A percentile compares a stretch with the other conserved stretches of the same genome.
phyloP scores from a whole-genome alignment of 2,113 vertebrate species.

The Macrotis lagotis region DNA sequence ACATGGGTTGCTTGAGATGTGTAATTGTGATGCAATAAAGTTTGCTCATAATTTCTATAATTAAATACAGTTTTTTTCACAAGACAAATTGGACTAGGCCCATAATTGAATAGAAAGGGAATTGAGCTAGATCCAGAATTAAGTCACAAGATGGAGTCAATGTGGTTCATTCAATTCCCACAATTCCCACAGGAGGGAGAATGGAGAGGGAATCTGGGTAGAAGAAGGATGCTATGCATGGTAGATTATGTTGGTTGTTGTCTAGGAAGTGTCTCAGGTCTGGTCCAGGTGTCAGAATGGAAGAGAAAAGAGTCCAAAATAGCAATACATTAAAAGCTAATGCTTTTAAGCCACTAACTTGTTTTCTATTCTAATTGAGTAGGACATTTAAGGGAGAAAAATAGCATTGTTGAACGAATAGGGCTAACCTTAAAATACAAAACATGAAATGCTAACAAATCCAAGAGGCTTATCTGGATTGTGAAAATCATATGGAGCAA shows the following conservation, averaged over 20 bases:
- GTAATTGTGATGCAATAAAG: neutral
- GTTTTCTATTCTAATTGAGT: slow-evolving; percentile 21
- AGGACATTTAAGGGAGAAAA: slow-evolving; percentile 49
- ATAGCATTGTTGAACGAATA: slow-evolving; percentile 39
- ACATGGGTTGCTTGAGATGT: neutral
- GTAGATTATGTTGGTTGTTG: neutral
- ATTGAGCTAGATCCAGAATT: neutral
- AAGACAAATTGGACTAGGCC: neutral
- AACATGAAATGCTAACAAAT: slow-evolving; percentile 45
- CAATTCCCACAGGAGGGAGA: neutral
- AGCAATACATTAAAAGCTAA: slow-evolving; percentile 1
- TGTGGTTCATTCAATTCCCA: neutral
- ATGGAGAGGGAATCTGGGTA: neutral
- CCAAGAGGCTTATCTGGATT: slow-evolving; percentile 6
- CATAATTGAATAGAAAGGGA: neutral
- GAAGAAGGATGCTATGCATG: neutral
- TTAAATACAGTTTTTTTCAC: neutral
- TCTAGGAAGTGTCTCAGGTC: slow-evolving; percentile 5
- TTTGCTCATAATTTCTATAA: neutral
- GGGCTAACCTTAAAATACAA: slow-evolving; percentile 16
- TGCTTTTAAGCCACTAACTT: slow-evolving; percentile 40
- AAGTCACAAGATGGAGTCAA: neutral
- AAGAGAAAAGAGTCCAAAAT: slow-evolving; percentile 2
- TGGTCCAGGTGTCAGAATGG: neutral
- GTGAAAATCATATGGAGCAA: slow-evolving; percentile 44